Evolutionary conservation across 2,888 invertebrate genomes (phyloP), one percentile per base, ranked within the genome.

Genomic region (Hyposoter dolosus): DNA sequence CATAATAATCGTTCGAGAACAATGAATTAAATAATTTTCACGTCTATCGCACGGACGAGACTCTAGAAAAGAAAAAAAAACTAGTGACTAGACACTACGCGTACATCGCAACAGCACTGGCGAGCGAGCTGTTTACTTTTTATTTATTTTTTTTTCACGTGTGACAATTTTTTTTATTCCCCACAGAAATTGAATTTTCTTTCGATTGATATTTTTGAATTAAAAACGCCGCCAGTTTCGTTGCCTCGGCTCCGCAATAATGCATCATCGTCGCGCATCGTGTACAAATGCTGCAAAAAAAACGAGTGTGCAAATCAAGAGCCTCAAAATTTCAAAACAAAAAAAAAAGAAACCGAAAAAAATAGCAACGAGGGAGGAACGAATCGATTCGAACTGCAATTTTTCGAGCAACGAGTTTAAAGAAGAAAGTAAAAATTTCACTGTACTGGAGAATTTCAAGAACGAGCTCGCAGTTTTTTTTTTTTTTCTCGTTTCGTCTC

Each of bases 271-370:
- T 90, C 89, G 89, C 90, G 89, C 89, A 84, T 91, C 88, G 87
- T 87, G 90, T 85, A 90, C 56, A 80, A 43, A 71, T 80, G 82
- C 82, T 92, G 92, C 92, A 91, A 88, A 90, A 88, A 85, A 90
- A 87, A 90, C 88, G 88, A 90, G 85, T 88, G 92, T 91, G 92
- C 92, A 91, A 90, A 91, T 76, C 79, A 85, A 89, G 89, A 91
- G 90, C 89, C 90, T 90, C 88, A 87, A 90, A 60, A 15, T 68
- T 76, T 40, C 43, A 45, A 43, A 75, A 60, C 0, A 50, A 66
- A 66, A n/a, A 19, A 10, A 35, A 68, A 53, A 43, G 43, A 5
- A 68, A 56, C 17, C 23, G 17, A 78, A 19, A 23, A 43, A 9
- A 76, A 78, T 43, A 12, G 10, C 40, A 19, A 23, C 75, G 47